These are phyloP conservation scores for Sterrhoptilus dennistouni DNA, from an alignment of 2,113 vertebrate genomes.

Conservation along the genomic window DNA sequence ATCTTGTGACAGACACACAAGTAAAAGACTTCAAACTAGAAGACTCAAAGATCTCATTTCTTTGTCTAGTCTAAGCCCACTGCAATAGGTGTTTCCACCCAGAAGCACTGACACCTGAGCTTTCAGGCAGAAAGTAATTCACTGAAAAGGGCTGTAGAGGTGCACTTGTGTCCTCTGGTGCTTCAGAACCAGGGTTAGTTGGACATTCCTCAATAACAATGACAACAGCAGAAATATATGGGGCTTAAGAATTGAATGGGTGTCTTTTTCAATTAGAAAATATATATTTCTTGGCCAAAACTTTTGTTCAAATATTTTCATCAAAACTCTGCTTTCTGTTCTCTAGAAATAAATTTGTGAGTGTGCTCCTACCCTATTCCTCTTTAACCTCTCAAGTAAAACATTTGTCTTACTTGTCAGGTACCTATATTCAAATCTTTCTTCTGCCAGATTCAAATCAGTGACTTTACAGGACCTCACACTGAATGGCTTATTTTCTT, in stretches of 20 bases:
- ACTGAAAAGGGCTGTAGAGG: neutral
- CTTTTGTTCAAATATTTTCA: neutral
- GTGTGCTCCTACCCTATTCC: neutral
- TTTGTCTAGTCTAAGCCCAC: neutral
- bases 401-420: neutral
- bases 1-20: neutral
- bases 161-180: neutral
- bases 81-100: neutral
- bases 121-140: neutral
- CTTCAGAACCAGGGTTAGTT: neutral
- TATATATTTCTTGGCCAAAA: neutral
- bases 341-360: neutral
- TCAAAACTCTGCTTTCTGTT: neutral
- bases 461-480: neutral
- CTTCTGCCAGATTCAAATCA: neutral
- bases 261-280: neutral
- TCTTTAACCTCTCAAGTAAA: neutral
- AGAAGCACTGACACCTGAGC: neutral
- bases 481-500: neutral
- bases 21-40: neutral
- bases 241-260: neutral
- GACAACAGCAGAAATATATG: neutral
- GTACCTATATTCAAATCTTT: neutral
- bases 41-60: neutral
- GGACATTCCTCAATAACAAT: neutral